phyloP scores from a whole-genome alignment of 2,888 invertebrate genomes.

The Eupithecia insigniata region DNA sequence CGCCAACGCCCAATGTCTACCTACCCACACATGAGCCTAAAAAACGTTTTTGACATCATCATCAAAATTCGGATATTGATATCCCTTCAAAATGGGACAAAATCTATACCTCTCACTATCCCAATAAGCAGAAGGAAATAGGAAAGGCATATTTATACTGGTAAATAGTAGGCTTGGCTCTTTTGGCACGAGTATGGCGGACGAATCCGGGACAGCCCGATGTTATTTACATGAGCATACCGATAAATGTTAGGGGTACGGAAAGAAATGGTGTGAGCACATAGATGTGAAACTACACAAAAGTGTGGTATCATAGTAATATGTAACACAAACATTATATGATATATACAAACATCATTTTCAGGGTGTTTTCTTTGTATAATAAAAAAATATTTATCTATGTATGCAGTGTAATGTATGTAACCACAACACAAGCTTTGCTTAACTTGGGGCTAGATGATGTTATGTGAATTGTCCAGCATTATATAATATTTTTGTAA shows the following conservation, averaged over 20 bases:
- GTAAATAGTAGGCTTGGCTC: slow-evolving; percentile 47
- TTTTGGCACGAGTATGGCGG: slow-evolving; percentile 55
- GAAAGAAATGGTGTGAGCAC: slow-evolving; percentile 1
- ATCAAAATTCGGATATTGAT: not conserved
- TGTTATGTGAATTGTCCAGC: not conserved
- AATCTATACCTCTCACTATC: slow-evolving; percentile 17
- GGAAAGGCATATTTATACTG: slow-evolving; percentile 48
- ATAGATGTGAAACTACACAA: slow-evolving; percentile 13
- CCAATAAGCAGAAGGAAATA: slow-evolving; percentile 32
- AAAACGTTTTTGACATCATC: not conserved
- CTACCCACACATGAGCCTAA: not conserved
- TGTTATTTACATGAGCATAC: slow-evolving; percentile 76
- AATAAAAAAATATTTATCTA: too few species aligned
- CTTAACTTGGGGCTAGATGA: not conserved
- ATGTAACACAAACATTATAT: too few species aligned
- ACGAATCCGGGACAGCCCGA: slow-evolving; percentile 55
- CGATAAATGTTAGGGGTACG: slow-evolving; percentile 65
- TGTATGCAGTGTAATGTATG: too few species aligned
- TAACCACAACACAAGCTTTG: too few species aligned
- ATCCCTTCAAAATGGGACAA: not conserved
- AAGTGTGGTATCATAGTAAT: too few species aligned
- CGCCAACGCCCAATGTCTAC: not conserved
- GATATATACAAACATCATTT: not conserved
- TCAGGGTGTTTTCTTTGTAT: too few species aligned
- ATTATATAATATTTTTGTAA: not conserved